phyloP scores from a whole-genome alignment of 1,140 invertebrate genomes.

The Temnothorax longispinosus region DNA sequence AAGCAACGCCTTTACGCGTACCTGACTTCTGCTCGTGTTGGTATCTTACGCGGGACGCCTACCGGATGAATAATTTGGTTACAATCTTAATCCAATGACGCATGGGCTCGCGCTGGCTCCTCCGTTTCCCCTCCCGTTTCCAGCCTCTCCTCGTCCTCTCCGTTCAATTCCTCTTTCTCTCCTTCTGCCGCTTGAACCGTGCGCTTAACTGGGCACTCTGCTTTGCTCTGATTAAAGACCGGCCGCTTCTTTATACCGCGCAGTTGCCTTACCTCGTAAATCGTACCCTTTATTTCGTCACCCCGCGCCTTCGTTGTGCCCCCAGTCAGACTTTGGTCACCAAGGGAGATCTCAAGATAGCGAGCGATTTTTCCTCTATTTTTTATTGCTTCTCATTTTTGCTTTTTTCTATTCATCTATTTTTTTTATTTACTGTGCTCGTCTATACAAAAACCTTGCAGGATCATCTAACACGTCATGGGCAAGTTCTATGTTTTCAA shows the following conservation, averaged over 20 bases:
- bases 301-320: background rate
- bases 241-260: conserved; percentile 40
- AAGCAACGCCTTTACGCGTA: conserved; percentile 74
- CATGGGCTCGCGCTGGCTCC: conserved; percentile 70
- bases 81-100: conserved; percentile 80
- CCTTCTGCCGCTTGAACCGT: conserved; percentile 1
- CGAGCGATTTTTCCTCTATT: background rate
- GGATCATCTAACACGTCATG: background rate
- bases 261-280: conserved; percentile 55
- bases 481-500: background rate
- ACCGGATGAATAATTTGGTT: conserved; percentile 79
- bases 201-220: conserved; percentile 29
- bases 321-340: background rate
- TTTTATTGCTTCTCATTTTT: background rate
- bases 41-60: conserved; percentile 67
- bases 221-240: conserved; percentile 74
- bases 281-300: conserved; percentile 59
- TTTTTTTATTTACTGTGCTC: background rate
- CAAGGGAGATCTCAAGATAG: conserved; percentile 13
- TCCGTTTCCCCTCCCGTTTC: conserved; percentile 51
- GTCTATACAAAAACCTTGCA: background rate
- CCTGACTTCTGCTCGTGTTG: conserved; percentile 63
- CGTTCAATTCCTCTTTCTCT: conserved; percentile 9
- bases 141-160: background rate
- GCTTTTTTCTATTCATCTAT: background rate